Evolutionary conservation across 2,113 vertebrate species (phyloP).

Genomic region (Phyllostomus discolor): DNA sequence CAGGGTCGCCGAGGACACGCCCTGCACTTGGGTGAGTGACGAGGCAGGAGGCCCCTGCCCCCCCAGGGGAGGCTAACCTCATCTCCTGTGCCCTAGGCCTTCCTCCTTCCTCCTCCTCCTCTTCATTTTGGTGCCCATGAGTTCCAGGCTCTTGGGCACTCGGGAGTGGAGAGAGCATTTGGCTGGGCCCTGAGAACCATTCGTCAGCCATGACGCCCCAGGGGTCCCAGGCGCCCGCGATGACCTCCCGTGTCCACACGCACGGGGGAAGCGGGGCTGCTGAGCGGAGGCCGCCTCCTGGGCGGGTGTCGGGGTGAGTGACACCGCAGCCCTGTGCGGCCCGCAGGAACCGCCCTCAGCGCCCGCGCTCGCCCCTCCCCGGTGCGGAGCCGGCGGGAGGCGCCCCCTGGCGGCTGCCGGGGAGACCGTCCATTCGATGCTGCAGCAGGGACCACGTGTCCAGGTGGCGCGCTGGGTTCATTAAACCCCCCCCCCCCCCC

Average conservation of each 20-base stretch:
- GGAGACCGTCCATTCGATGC: too few relatives aligned
- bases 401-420: too few relatives aligned
- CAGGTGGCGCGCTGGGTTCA: too few relatives aligned
- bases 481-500: too few relatives aligned
- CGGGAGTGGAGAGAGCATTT: not conserved
- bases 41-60: not conserved
- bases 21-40: too few relatives aligned
- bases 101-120: not conserved
- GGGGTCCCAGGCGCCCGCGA: rapidly evolving
- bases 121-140: not conserved
- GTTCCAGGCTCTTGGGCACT: not conserved
- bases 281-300: not conserved
- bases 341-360: too few relatives aligned
- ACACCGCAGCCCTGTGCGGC: not conserved
- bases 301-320: not conserved
- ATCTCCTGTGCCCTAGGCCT: too few relatives aligned
- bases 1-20: rapidly evolving
- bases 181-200: not conserved
- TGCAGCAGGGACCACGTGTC: too few relatives aligned
- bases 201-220: rapidly evolving
- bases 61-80: too few relatives aligned
- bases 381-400: too few relatives aligned
- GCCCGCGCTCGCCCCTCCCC: too few relatives aligned
- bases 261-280: not conserved
- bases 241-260: not conserved